Percentiles rank a stretch among this genome's conserved stretches.
Evolutionary conservation across 1,140 invertebrate genomes (phyloP).

Genomic region (Choristoneura fumiferana): DNA sequence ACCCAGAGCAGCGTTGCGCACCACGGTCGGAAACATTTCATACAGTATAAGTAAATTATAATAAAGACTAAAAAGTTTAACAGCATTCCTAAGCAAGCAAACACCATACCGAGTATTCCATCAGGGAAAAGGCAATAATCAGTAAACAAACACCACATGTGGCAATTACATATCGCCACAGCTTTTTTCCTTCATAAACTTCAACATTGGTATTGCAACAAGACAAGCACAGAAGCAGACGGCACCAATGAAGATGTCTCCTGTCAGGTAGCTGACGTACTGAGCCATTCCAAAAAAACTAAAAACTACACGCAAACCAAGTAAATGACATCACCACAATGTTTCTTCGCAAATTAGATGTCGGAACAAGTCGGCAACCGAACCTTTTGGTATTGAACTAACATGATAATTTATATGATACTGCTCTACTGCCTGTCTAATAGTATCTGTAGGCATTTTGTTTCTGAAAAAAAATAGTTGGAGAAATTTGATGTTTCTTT

Average conservation of each 20-base stretch:
- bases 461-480: constrained; percentile 48
- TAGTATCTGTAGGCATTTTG: constrained; percentile 41
- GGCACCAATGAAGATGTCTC: constrained; percentile 86
- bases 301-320: constrained; percentile 86
- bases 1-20: constrained; percentile 83
- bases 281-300: constrained; percentile 86
- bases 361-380: constrained; percentile 84
- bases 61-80: constrained; percentile 82
- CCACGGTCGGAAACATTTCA: constrained; percentile 84
- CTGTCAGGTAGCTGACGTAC: constrained; percentile 84
- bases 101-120: constrained; percentile 69
- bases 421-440: constrained; percentile 42
- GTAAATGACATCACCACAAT: constrained; percentile 84
- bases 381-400: constrained; percentile 67
- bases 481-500: no score
- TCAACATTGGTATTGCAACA: constrained; percentile 81
- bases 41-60: constrained; percentile 82
- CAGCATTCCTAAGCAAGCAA: constrained; percentile 83
- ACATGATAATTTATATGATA: constrained; percentile 41
- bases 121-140: constrained; percentile 74
- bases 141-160: constrained; percentile 80
- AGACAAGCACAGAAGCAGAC: constrained; percentile 82
- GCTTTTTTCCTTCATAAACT: constrained; percentile 80
- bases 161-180: constrained; percentile 77
- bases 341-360: constrained; percentile 85